phyloP scores from a whole-genome alignment of 2,113 vertebrate genomes.

The Labeo rohita region DNA sequence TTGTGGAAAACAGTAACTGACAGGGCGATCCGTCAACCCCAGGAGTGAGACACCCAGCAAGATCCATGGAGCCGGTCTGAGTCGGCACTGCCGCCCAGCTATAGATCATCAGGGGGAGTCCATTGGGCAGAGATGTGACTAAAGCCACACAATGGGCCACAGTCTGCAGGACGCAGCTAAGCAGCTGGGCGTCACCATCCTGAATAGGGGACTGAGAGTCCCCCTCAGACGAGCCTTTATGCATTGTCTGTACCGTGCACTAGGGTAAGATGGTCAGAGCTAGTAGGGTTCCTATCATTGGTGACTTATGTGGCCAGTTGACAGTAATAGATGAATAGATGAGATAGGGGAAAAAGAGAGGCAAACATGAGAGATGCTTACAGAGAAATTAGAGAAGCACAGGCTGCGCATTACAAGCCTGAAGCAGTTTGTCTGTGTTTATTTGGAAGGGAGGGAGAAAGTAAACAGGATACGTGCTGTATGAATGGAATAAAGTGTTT shows the following conservation, averaged over 20 bases:
- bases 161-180: conserved; percentile 78
- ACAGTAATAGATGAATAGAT: conserved; percentile 69
- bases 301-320: conserved; percentile 70
- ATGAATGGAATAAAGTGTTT: conserved; percentile 24
- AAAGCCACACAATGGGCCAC: conserved; percentile 79
- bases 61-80: conserved; percentile 69
- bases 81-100: conserved; percentile 63
- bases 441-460: conserved; percentile 26
- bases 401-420: conserved; percentile 76
- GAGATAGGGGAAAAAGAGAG: conserved; percentile 13
- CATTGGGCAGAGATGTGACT: conserved; percentile 76
- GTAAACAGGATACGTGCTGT: conserved; percentile 13
- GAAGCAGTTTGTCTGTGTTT: conserved; percentile 59
- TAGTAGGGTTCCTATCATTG: conserved; percentile 72
- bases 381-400: conserved; percentile 73
- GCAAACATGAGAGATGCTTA: conserved; percentile 45
- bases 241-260: conserved; percentile 75
- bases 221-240: conserved; percentile 75
- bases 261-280: conserved; percentile 74
- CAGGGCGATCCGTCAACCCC: conserved; percentile 70
- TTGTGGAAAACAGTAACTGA: conserved; percentile 66
- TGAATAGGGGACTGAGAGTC: conserved; percentile 73
- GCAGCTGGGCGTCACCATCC: conserved; percentile 79
- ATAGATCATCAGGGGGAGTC: conserved; percentile 76
- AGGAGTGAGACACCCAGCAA: conserved; percentile 65